Evolutionary conservation across 1,140 invertebrate species (phyloP), one percentile per base, ranked within the genome.

Genomic region (Drosophila funebris): DNA sequence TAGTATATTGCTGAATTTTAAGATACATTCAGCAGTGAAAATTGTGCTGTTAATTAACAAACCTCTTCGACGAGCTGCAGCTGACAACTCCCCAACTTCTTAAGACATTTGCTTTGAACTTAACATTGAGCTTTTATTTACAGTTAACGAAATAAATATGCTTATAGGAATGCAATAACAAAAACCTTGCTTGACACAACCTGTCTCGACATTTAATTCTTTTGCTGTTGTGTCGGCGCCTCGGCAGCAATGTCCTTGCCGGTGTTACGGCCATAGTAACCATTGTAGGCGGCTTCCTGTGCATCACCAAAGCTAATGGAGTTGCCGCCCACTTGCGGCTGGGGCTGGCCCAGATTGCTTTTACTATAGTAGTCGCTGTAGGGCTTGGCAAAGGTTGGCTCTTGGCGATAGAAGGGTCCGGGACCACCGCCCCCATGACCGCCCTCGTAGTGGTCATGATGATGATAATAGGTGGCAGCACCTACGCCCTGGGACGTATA

Each of bases 271-370:
- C 91, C 82, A 76, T 94, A 94, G 81, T 96, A 96, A 9, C 94
- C 95, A 29, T 94, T 93, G 79, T 96, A 94, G 62, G 96, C 95
- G 5, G 95, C 93, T 58, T 94, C 93, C 13, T 94, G 90, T 16
- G 95, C 93, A 54, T 96, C 95, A 9, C 94, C 94, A 79, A 94
- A 96, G 44, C 94, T 93, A 14, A 95, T 92, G 0, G 93, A 92
- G 33, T 93, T 92, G 24, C 39, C 85, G 31, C 18, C 93, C 14
- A 82, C 70, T 43, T 85, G 80, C 22, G 61, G 61, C 61, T 80
- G 70, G 29, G 64, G 48, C 16, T 76, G 78, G 27, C 67, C 88
- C 54, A 84, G 73, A 22, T 83, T 66, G 57, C 84, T 89, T 27
- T 93, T 93, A 74, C 93, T 93, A 48, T 93, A 93, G 73, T 93